phyloP scores from a whole-genome alignment of 2,797 vertebrate genomes.

The Schizopygopsis pylzovi region DNA sequence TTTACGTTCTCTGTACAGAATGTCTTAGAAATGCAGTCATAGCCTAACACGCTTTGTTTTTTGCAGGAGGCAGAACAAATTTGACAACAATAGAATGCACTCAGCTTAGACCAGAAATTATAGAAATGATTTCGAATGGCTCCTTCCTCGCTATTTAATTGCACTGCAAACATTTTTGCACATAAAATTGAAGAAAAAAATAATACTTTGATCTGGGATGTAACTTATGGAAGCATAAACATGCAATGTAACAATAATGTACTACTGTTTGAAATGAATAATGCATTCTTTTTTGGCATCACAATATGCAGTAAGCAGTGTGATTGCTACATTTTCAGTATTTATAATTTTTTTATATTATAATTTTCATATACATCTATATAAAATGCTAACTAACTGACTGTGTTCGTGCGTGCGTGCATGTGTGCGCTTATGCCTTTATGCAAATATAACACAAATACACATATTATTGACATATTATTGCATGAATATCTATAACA shows the following conservation, averaged over 20 bases:
- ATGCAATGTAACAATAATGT: neutral
- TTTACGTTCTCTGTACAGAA: conserved; percentile 1
- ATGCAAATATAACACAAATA: too few relatives aligned
- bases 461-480: neutral
- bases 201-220: neutral
- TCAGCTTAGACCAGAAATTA: neutral
- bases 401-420: too few relatives aligned
- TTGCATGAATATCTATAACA: neutral
- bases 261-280: too few relatives aligned
- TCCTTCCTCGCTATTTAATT: neutral
- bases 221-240: neutral
- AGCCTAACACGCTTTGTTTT: neutral
- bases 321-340: too few relatives aligned
- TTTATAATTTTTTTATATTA: too few relatives aligned
- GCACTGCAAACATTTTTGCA: neutral
- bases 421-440: too few relatives aligned
- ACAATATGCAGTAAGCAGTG: neutral
- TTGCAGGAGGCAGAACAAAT: neutral
- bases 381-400: too few relatives aligned
- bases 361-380: too few relatives aligned
- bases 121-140: neutral
- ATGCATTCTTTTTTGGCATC: too few relatives aligned
- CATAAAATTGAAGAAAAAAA: neutral
- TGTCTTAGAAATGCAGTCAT: neutral
- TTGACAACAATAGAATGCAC: neutral